Base-by-base conservation (phyloP, 2,797 vertebrate species). In the Pelodytes ibericus region DNA sequence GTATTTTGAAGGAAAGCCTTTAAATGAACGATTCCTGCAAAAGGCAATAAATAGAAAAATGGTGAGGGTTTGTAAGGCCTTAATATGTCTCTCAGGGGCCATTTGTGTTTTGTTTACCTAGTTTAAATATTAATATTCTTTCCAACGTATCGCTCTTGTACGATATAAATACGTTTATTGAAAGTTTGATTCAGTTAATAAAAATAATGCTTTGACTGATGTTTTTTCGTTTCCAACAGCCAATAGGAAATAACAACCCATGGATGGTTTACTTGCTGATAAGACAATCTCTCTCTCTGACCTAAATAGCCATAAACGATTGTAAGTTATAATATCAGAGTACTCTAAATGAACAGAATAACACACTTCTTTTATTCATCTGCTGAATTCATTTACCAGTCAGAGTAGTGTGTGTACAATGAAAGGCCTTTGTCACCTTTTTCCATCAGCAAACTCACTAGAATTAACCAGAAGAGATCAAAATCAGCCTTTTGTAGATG, bases 1-100 rank as follows among this genome's bases (percentile, higher is more conserved):
- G 41, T 15, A 44, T 10, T 44, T 3, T 44, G 41, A 44, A 44
- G 41, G 41, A 44, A 13, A 44, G 13, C 3, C 41, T 44, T 44
- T 44, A 24, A 53, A 16, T 53, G 49, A 53, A n/a, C 49, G 8
- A 24, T 53, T 53, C 3, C 49, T 53, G 72, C 77, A 83, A 79
- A 87, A 88, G 81, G 81, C 79, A 76, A 81, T 77, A 80, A 69
- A 68, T 13, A 80, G 66, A 75, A 83, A 88, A 84, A 65, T 22
- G 77, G 60, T 70, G 69, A 71, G 70, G 68, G 82, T n/a, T 73
- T 77, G 77, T 56, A 80, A 81, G 69, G 68, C 79, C 73, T 83
- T 84, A 69, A 63, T 74, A 82, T 81, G 79, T 85, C 71, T 47
- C 65, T 65, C 27, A 78, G 73, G 70, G 83, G 80, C 81, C 51